Evolutionary conservation across 2,113 vertebrate genomes (phyloP).

Genomic region (Miniopterus natalensis): DNA sequence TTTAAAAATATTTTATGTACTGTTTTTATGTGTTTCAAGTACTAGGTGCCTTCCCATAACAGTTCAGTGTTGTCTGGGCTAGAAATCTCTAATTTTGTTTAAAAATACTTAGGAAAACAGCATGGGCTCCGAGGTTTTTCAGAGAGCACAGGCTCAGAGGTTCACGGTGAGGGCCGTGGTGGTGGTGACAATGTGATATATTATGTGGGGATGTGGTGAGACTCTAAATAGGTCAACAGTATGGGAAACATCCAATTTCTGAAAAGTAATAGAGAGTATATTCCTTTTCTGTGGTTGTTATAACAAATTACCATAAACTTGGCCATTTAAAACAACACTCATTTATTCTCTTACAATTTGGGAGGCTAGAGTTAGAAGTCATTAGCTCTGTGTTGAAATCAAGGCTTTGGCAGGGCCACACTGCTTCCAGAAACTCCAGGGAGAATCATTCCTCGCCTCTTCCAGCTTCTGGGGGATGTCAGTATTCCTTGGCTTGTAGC

Average conservation of each 20-base stretch:
- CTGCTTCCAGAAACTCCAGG: neutral
- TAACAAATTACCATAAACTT: neutral
- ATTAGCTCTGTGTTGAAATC: neutral
- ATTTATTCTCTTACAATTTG: neutral
- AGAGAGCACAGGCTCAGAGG: neutral
- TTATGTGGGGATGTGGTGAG: neutral
- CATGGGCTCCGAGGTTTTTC: neutral
- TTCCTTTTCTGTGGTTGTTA: neutral
- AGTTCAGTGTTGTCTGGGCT: neutral
- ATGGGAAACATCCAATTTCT: neutral
- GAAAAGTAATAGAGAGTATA: neutral
- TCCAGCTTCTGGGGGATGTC: neutral
- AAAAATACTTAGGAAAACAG: neutral
- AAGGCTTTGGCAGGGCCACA: rapidly evolving
- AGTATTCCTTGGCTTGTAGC: neutral
- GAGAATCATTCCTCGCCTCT: rapidly evolving
- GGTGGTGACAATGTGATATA: neutral
- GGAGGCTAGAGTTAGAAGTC: neutral
- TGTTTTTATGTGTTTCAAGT: neutral
- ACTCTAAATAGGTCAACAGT: neutral
- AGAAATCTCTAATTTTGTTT: neutral
- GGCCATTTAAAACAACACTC: neutral
- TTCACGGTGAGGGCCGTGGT: neutral
- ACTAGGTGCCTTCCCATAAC: neutral
- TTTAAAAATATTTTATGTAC: neutral